Conservation (phyloP, 2,113 vertebrate species). For the Carassius carassius region DNA sequence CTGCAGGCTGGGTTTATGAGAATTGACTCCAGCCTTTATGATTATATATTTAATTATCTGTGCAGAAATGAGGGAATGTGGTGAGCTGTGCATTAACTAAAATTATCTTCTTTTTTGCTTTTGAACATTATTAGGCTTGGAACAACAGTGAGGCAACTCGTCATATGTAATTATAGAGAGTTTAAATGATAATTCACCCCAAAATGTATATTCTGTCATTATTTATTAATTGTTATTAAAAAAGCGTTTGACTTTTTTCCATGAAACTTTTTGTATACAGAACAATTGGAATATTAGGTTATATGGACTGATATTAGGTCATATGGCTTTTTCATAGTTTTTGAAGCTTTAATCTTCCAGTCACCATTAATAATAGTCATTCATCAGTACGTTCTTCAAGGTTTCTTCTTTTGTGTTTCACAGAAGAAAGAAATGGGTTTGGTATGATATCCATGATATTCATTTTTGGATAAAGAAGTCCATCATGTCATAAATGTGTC, state of each 20-base stretch:
- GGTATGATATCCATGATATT: no score
- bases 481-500: no score
- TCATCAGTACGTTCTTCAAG: no score
- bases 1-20: not conserved
- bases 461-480: no score
- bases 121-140: not conserved
- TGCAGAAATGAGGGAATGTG: not conserved
- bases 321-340: no score
- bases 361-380: no score
- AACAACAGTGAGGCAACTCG: not conserved
- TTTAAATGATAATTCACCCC: not conserved
- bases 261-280: not conserved
- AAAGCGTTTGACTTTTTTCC: not conserved
- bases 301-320: no score
- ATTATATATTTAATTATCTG: not conserved
- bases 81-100: not conserved
- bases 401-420: no score
- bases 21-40: not conserved
- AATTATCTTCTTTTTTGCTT: not conserved
- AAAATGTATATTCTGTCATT: not conserved
- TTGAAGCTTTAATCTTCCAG: no score
- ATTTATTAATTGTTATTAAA: no score
- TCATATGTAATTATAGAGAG: not conserved
- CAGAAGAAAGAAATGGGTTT: no score
- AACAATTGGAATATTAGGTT: no score